These are phyloP conservation scores for Liopterus haemorrhoidalis DNA, from an alignment of 2,888 invertebrate genomes.

Conservation along the genomic window DNA sequence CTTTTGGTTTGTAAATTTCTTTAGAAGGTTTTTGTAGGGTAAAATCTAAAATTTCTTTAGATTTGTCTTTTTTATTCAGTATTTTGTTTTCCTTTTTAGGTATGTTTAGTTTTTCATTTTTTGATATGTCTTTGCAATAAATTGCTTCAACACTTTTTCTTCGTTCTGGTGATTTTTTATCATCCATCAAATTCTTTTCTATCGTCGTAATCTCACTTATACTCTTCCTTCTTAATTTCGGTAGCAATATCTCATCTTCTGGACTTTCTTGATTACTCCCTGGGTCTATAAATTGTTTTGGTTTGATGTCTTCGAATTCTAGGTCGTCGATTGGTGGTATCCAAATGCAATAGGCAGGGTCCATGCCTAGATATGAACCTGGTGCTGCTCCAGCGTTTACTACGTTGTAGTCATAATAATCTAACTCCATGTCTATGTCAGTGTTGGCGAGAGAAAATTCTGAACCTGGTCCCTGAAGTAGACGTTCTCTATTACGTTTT, in stretches of 20 bases:
- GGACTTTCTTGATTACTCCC: conserved; percentile 65
- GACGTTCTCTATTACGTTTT: conserved; percentile 64
- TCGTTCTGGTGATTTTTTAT: conserved; percentile 1
- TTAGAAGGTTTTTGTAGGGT: no score
- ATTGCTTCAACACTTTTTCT: conserved; percentile 12
- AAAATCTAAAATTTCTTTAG: no score
- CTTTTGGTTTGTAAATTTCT: no score
- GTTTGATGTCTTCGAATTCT: conserved; percentile 43
- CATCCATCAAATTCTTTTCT: neutral
- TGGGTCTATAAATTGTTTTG: conserved; percentile 49
- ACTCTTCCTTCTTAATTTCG: conserved; percentile 34
- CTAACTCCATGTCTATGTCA: conserved; percentile 73
- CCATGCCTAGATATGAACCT: conserved; percentile 83
- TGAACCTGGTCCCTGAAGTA: conserved; percentile 59
- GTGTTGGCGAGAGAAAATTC: conserved; percentile 71
- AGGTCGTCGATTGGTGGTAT: conserved; percentile 73
- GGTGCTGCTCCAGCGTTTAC: conserved; percentile 77
- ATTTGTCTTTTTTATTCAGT: no score
- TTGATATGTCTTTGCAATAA: no score
- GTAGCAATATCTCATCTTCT: conserved; percentile 52
- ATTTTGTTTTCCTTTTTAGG: no score
- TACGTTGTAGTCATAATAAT: conserved; percentile 86
- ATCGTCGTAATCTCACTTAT: conserved; percentile 31
- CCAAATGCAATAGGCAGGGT: conserved; percentile 82
- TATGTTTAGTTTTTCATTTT: no score